Evolutionary conservation across 2,797 vertebrate species (phyloP), one percentile per base, ranked within the genome.

Genomic region (Psittacula echo): DNA sequence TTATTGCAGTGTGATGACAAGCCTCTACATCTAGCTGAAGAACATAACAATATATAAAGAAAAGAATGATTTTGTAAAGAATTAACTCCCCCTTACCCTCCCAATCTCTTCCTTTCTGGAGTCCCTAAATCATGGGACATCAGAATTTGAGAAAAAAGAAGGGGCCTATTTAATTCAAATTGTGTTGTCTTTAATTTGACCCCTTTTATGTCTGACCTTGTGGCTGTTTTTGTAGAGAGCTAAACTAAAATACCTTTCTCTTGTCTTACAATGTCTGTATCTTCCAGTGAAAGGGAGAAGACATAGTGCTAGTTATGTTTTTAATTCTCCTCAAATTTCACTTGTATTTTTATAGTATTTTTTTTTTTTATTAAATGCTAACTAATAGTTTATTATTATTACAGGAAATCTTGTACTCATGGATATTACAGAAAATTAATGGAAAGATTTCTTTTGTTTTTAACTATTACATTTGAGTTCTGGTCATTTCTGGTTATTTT

Each of bases 1-100:
- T 96, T 95, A 75, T 56, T 95, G 50, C 84, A 56, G 62, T 45
- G 79, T 95, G 94, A 95, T 95, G 91, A 90, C 62, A 82, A 44
- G n/a, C 10, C 82, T 92, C 56, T 92, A 3, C 68, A 66, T 74
- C 23, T 76, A 50, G 19, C 53, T 82, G 66, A 70, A 79, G 37
- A 84, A 34, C 29, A 34, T 48, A 72, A 90, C 2, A 5, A 62
- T 80, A 56, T 4, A 29, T 29, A 11, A 61, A 80, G 37, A 53
- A 81, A 78, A 89, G 5, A 82, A 73, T 13, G 2, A 42, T 67
- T 87, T 92, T 91, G 24, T 82, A 68, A 86, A 90, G n/a, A 54
- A 56, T 60, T 37, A 60, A 60, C 34, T 37, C 23, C 58, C 58
- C 34, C 23, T 26, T 37, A 11, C n/a, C 34, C 58, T 60, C 58